Percentiles rank a stretch among this genome's conserved stretches.
Conservation (phyloP, 35 echinoderm and acorn worm species). For the Lytechinus pictus region DNA sequence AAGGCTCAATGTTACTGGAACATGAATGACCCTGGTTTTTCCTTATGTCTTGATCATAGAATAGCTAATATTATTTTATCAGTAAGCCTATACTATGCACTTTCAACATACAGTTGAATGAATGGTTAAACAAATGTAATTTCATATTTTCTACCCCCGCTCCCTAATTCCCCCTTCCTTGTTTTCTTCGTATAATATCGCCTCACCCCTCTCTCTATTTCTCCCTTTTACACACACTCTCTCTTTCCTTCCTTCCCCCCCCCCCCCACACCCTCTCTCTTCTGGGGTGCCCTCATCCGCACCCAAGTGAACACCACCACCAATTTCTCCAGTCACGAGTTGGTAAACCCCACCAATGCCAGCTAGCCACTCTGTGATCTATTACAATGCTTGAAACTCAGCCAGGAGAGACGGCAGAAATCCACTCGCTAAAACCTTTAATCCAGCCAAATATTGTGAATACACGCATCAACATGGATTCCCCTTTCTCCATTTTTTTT, state of each 20-base stretch:
- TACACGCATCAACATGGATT: background rate
- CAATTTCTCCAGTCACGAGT: background rate
- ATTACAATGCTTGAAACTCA: background rate
- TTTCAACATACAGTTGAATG: no score
- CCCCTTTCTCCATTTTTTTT: background rate
- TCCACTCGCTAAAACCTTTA: slow-evolving; percentile 1
- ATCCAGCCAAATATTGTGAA: background rate
- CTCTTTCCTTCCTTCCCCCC: background rate
- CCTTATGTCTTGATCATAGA: no score
- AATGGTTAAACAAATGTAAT: no score
- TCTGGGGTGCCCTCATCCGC: background rate
- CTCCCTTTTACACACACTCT: background rate
- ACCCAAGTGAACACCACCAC: no score
- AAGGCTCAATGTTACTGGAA: no score
- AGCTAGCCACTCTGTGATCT: background rate
- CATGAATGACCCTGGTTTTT: no score
- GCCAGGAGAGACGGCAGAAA: background rate
- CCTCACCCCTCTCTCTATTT: background rate
- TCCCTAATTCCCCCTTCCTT: no score
- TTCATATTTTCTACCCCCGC: no score
- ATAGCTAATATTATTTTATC: no score
- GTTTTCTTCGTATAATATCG: no score
- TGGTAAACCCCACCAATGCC: background rate
- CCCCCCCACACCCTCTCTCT: background rate
- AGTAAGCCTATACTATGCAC: no score